These are phyloP conservation scores for Danio tinwini DNA, from an alignment of 2,797 vertebrate genomes.

Conservation along the genomic window DNA sequence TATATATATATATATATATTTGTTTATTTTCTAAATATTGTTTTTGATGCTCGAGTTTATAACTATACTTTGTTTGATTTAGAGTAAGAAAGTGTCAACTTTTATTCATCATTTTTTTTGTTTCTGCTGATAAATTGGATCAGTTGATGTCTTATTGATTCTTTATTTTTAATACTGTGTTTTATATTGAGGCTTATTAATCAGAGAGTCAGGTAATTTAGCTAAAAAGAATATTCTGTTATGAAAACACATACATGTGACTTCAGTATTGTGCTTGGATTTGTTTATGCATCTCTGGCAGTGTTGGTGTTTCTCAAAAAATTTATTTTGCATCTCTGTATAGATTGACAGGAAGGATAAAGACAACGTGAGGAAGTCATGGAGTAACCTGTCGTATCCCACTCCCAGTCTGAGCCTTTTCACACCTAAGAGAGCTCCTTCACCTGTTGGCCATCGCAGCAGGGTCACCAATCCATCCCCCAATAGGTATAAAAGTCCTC, in stretches of 20 bases:
- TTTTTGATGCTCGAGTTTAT: no score
- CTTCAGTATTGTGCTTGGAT: neutral
- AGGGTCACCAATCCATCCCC: conserved; percentile 81
- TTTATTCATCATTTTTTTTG: no score
- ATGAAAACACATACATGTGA: neutral
- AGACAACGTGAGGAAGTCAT: conserved; percentile 80
- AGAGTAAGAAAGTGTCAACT: no score
- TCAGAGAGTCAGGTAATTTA: no score
- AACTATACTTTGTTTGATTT: no score
- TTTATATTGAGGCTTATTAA: no score
- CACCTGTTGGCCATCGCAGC: conserved; percentile 79
- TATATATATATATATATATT: no score
- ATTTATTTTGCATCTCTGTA: conserved; percentile 19
- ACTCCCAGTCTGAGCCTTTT: conserved; percentile 68
- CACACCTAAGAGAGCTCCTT: conserved; percentile 76
- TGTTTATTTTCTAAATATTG: no score
- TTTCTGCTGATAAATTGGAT: no score
- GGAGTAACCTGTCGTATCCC: conserved; percentile 82
- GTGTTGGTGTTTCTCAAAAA: neutral
- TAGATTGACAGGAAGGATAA: conserved; percentile 80
- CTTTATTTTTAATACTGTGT: no score
- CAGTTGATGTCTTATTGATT: no score
- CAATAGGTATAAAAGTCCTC: conserved; percentile 75
- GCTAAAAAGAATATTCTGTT: neutral
- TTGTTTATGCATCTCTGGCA: conserved; percentile 6